Evolutionary conservation across 37 sponge, comb jelly and placozoan species (phyloP).

Genomic region (Tethya wilhelma): DNA sequence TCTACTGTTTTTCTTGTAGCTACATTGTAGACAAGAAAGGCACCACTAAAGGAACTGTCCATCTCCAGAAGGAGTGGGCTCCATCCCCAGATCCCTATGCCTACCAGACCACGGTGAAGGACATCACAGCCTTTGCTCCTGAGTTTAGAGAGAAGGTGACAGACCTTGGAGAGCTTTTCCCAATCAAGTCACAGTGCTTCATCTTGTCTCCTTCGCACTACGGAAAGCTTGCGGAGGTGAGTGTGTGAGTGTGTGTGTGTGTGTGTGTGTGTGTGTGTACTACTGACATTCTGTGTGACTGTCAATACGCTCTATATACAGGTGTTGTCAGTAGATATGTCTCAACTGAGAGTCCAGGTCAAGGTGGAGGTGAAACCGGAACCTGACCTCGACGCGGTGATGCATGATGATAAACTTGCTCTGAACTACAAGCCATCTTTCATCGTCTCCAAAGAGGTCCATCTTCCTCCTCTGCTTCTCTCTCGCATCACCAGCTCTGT

Average conservation of each 20-base stretch:
- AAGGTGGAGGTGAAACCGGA: conserved; percentile 36
- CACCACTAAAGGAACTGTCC: conserved; percentile 36
- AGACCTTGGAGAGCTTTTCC: conserved; percentile 66
- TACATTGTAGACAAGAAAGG: conserved; percentile 33
- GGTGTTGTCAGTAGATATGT: conserved; percentile 57
- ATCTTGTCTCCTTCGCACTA: conserved; percentile 59
- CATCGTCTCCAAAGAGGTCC: conserved; percentile 41
- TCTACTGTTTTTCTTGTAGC: conserved; percentile 3
- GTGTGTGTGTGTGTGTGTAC: too few relatives aligned
- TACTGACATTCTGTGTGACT: too few relatives aligned
- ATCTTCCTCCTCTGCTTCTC: conserved; percentile 30
- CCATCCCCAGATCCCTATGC: conserved; percentile 32
- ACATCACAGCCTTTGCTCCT: conserved; percentile 59
- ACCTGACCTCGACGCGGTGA: conserved; percentile 26
- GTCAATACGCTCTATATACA: too few relatives aligned
- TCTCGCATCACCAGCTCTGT: conserved; percentile 66
- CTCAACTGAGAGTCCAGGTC: conserved; percentile 42
- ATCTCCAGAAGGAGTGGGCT: conserved; percentile 68
- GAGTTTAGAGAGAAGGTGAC: conserved; percentile 28
- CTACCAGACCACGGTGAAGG: conserved; percentile 62
- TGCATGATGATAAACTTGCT: conserved; percentile 7
- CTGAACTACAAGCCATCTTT: conserved; percentile 33
- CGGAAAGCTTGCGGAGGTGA: conserved; percentile 77
- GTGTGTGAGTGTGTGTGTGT: conserved; percentile 40
- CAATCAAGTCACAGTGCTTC: conserved; percentile 51